Evolutionary conservation across 2,888 invertebrate genomes (phyloP).

Genomic region (Acanthosepion pharaonis): DNA sequence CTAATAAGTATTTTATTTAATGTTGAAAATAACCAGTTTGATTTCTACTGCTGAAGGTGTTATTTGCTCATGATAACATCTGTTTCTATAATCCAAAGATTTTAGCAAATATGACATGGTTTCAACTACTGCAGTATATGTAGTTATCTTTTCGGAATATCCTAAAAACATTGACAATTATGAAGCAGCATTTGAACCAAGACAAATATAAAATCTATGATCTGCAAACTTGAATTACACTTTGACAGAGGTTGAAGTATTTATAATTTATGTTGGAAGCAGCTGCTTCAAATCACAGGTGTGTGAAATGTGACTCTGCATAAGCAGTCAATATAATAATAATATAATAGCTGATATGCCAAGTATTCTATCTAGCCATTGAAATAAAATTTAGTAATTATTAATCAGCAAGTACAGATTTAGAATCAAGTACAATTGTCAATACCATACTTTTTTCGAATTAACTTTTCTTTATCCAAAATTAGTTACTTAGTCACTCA

Average conservation of each 20-base stretch:
- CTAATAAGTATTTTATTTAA: too few relatives aligned
- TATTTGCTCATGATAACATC: too few relatives aligned
- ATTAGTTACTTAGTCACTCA: background rate
- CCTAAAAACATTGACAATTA: background rate
- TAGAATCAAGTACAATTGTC: background rate
- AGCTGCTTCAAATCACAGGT: slow-evolving; percentile 12
- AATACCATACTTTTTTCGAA: background rate
- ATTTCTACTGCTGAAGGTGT: too few relatives aligned
- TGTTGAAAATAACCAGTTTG: too few relatives aligned
- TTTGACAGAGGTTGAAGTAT: background rate
- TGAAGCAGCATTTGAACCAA: background rate
- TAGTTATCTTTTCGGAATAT: background rate
- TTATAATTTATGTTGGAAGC: background rate
- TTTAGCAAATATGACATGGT: too few relatives aligned
- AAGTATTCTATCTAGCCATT: background rate
- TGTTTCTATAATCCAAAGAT: too few relatives aligned
- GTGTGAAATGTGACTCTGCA: background rate
- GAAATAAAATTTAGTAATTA: background rate
- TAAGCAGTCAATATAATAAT: background rate
- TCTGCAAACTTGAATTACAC: background rate
- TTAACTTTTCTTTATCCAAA: background rate
- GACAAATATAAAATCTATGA: background rate
- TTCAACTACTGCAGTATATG: background rate
- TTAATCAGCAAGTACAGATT: background rate
- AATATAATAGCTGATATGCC: background rate